A percentile compares a stretch with the other conserved stretches of the same genome.
These are phyloP conservation scores for Syrphus vitripennis DNA, from an alignment of 2,888 invertebrate species.

Conservation along the genomic window DNA sequence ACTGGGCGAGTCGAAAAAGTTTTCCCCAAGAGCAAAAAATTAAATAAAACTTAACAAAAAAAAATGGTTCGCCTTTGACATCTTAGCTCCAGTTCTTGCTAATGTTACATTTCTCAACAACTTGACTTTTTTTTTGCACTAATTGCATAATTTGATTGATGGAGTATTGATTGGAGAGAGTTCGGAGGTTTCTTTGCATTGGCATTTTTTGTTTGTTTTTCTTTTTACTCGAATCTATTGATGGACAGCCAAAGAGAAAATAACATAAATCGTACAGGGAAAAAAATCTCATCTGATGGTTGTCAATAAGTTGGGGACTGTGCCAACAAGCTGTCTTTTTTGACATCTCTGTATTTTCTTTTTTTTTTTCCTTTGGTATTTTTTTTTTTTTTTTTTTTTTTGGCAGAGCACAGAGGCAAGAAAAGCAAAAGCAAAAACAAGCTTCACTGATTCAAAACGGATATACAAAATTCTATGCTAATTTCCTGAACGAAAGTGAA, in stretches of 20 bases:
- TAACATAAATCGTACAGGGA: slow-evolving; percentile 28
- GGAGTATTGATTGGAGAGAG: slow-evolving; percentile 3
- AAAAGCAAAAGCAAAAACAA: background rate
- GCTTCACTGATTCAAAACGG: background rate
- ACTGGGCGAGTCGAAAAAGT: background rate
- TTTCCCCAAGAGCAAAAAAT: background rate
- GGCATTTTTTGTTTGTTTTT: background rate
- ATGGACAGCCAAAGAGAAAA: slow-evolving; percentile 45
- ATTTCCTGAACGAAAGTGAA: slow-evolving; percentile 63
- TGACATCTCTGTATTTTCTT: slow-evolving; percentile 37
- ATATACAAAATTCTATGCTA: slow-evolving; percentile 56
- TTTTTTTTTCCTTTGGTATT: no score
- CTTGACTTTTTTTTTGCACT: slow-evolving; percentile 27
- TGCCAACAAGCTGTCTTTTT: slow-evolving; percentile 35
- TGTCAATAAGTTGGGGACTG: slow-evolving; percentile 48
- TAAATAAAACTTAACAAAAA: background rate
- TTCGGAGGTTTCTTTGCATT: background rate
- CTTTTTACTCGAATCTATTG: slow-evolving; percentile 6
- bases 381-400: background rate
- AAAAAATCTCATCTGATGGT: slow-evolving; percentile 40
- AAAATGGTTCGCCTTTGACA: background rate
- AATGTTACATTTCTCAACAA: background rate
- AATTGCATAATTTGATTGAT: slow-evolving; percentile 65
- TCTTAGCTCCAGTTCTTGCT: background rate
- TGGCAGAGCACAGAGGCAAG: background rate